Conservation (phyloP, 1,140 invertebrate species). For the fruit fly (Drosophila melanogaster) region Release_6_plus_ISO1_MT NT_033779.5:7374001-7374500, state of each 20-base stretch:
- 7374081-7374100: conserved; percentile 81
- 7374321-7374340: conserved; percentile 71
- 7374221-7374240: conserved; percentile 5
- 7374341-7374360: conserved; percentile 78
- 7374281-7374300: conserved; percentile 81
- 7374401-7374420: background rate
- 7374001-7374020: conserved; percentile 61
- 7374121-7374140: conserved; percentile 9
- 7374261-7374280: conserved; percentile 81
- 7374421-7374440: background rate
- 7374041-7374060: conserved; percentile 80
- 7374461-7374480: no score
- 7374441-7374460: no score
- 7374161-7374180: conserved; percentile 82
- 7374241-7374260: conserved; percentile 73
- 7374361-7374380: conserved; percentile 56
- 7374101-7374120: conserved; percentile 29
- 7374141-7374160: conserved; percentile 70
- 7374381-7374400: conserved; percentile 46
- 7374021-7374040: conserved; percentile 81
- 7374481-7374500: no score
- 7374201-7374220: conserved; percentile 6
- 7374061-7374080: conserved; percentile 64
- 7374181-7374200: conserved; percentile 40
- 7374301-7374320: conserved; percentile 72